phyloP scores from a whole-genome alignment of 2,888 invertebrate species.

The Hermaeophaga mercurialis region DNA sequence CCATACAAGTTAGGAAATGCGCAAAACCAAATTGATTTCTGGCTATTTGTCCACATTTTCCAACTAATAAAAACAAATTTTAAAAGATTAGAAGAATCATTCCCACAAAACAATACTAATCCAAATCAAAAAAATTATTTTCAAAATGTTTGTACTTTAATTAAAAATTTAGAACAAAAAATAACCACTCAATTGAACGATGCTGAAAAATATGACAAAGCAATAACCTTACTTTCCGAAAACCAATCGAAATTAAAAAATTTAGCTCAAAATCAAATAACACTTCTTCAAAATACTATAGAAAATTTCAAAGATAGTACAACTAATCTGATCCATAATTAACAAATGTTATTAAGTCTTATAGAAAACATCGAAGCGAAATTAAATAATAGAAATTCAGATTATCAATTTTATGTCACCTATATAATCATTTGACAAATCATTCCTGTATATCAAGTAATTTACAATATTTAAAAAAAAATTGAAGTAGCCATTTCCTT shows the following conservation, averaged over 20 bases:
- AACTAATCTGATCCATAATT: neutral
- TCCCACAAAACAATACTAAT: neutral
- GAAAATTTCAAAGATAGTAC: conserved; percentile 6
- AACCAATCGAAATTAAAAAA: conserved; percentile 11
- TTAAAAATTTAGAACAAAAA: conserved; percentile 7
- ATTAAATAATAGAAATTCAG: neutral
- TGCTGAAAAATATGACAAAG: too few species aligned
- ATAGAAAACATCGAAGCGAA: neutral
- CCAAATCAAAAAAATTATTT: neutral
- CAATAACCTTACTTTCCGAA: too few species aligned
- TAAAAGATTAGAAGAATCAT: neutral
- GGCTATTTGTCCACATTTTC: conserved; percentile 30
- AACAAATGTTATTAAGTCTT: neutral
- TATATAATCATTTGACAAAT: neutral
- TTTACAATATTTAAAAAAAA: neutral
- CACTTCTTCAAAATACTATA: conserved; percentile 7
- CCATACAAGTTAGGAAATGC: too few species aligned
- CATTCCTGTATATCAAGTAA: neutral
- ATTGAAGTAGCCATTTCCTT: conserved; percentile 14
- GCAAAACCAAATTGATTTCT: too few species aligned
- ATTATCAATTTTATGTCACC: neutral
- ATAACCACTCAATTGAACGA: conserved; percentile 5
- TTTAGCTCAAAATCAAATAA: conserved; percentile 7
- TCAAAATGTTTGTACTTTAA: too few species aligned
- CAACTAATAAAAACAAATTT: neutral